These are phyloP conservation scores for Macaria notata DNA, from an alignment of 2,888 invertebrate species.

Conservation along the genomic window DNA sequence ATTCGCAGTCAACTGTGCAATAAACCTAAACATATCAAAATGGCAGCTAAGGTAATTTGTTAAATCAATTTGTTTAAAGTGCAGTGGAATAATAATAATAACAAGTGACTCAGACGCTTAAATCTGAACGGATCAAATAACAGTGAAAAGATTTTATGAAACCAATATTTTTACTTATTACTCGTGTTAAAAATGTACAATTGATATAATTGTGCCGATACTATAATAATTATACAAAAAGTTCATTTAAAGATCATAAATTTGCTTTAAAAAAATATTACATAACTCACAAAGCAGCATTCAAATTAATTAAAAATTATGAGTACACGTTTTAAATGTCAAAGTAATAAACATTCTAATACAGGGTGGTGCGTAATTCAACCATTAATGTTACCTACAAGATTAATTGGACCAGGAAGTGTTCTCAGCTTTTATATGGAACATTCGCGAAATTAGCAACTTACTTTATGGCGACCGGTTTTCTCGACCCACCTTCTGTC, in stretches of 20 bases:
- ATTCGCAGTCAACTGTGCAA: constrained; percentile 75
- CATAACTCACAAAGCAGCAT: too few relatives aligned
- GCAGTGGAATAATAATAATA: constrained; percentile 5
- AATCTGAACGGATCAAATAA: too few relatives aligned
- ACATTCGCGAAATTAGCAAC: constrained; percentile 17
- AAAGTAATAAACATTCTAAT: constrained; percentile 3
- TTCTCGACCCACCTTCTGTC: constrained; percentile 17
- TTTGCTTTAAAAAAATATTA: too few relatives aligned
- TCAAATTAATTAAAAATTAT: too few relatives aligned
- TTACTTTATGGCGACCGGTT: constrained; percentile 22
- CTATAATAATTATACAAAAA: neutral
- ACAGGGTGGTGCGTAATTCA: constrained; percentile 6
- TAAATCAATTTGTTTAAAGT: constrained; percentile 7
- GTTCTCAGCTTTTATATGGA: constrained; percentile 11
- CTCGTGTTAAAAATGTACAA: too few relatives aligned
- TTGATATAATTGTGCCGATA: neutral
- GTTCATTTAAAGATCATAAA: too few relatives aligned
- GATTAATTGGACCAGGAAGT: constrained; percentile 24
- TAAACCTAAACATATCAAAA: constrained; percentile 67
- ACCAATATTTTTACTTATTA: too few relatives aligned
- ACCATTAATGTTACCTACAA: constrained; percentile 15
- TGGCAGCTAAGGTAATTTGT: constrained; percentile 74
- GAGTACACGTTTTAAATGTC: constrained; percentile 10
- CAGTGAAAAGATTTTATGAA: too few relatives aligned
- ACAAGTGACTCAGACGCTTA: neutral